Base-by-base conservation (phyloP, 2,113 vertebrate species). In the Sorex fumeus region DNA sequence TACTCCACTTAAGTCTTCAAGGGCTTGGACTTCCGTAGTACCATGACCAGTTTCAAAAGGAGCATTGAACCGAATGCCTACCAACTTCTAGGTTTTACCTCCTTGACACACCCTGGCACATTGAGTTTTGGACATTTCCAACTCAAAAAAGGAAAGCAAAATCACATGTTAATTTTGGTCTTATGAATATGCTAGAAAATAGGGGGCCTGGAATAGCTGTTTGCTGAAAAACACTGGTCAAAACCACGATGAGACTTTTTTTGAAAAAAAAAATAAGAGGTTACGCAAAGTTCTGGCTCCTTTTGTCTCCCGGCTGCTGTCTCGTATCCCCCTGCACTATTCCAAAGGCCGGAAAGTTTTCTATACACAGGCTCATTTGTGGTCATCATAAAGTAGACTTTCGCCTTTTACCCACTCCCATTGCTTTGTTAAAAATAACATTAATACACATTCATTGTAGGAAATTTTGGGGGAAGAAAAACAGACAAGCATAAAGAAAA, bases 221-320 rank as follows among this genome's bases (percentile, higher is more conserved):
- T 90, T 87, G 57, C 90, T 94, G 86, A 93, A 95, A 95, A 96
- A 94, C 75, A 95, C 94, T 36, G 70, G 57, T 94, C 92, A 92
- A 95, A 97, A 95, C 94, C 94, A 96, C 64, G 30, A 95, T 94
- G 93, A 93, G 69, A 93, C 45, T 85, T 96, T 94, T 95, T 89
- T 10, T 40, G 27, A 64, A 64, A 64, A 34, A 34, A 94, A 93
- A 94, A 95, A 94, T 82, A 93, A 95, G 84, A 89, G 90, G 87
- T 93, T 93, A 87, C 0, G 0, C 87, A 77, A 74, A 94, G 79
- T 87, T 67, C 84, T 96, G 94, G 87, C 91, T 95, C 70, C 76
- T 96, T 40, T 85, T 32, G 36, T 79, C 34, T 93, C 47, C 80
- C 90, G 75, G 87, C 69, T 96, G 77, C 90, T 78, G 69, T 78